Conservation (phyloP, 2,113 vertebrate species). For the Vombatus ursinus region DNA sequence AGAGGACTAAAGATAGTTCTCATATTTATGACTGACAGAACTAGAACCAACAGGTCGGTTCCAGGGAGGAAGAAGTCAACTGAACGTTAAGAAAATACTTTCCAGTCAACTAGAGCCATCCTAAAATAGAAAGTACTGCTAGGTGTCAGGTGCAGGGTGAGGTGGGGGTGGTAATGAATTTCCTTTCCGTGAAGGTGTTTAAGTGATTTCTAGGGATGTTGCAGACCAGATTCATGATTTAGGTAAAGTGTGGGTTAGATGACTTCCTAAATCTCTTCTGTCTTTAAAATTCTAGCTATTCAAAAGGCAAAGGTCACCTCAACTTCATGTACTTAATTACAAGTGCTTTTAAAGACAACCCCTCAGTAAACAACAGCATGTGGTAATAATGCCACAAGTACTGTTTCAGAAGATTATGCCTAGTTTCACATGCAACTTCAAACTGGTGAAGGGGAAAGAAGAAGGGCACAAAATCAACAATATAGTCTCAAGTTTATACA, state of each 20-base stretch:
- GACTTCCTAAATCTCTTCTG: not conserved
- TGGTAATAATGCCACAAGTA: not conserved
- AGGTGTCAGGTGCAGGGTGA: not conserved
- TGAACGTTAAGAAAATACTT: not conserved
- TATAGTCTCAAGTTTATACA: not conserved
- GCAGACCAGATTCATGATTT: not conserved
- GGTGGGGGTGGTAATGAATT: not conserved
- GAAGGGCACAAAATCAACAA: not conserved
- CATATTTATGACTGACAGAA: not conserved
- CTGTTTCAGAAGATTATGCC: not conserved
- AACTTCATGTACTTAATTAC: not conserved
- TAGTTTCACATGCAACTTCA: not conserved
- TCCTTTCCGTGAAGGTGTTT: not conserved
- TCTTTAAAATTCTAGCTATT: not conserved
- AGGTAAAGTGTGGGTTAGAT: not conserved
- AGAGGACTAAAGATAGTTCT: not conserved
- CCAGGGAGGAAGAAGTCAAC: not conserved
- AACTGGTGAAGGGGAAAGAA: not conserved
- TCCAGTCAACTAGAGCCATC: not conserved
- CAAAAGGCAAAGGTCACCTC: not conserved
- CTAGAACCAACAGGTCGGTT: not conserved
- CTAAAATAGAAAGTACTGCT: not conserved
- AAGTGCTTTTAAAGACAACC: constrained; percentile 15
- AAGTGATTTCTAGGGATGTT: not conserved
- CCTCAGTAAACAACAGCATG: not conserved